These are phyloP conservation scores for Diorhabda elongata DNA, from an alignment of 1,140 invertebrate species.

Conservation along the genomic window DNA sequence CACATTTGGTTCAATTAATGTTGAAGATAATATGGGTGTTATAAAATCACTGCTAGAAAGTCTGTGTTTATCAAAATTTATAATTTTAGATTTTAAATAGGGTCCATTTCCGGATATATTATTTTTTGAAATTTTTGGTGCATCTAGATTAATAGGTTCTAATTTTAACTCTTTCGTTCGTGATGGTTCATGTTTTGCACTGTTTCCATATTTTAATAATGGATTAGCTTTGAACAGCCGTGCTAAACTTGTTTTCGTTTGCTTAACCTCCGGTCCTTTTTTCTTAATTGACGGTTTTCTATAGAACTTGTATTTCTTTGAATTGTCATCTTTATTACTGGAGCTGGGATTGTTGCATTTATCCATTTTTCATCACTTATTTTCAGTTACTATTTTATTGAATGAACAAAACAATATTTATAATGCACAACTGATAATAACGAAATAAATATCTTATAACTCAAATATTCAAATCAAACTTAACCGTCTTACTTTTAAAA, in stretches of 20 bases:
- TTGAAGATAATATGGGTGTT: constrained; percentile 4
- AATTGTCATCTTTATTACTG: constrained; percentile 5
- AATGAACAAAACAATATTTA: too few species aligned
- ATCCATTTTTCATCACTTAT: neutral
- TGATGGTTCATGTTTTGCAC: constrained; percentile 12
- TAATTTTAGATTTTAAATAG: constrained; percentile 6
- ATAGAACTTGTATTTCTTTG: constrained; percentile 18
- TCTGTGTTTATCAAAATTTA: neutral
- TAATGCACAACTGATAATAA: too few species aligned
- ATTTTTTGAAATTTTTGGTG: neutral
- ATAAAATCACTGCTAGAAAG: neutral
- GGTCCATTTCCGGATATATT: constrained; percentile 9
- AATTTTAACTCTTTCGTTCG: neutral
- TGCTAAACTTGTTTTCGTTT: constrained; percentile 34
- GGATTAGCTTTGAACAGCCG: constrained; percentile 40
- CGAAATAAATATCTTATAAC: too few species aligned
- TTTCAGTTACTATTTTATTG: neutral
- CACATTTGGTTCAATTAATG: neutral
- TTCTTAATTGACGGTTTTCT: constrained; percentile 20
- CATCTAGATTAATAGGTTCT: neutral
- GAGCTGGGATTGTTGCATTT: neutral
- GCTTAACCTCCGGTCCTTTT: constrained; percentile 29
- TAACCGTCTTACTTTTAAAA: too few species aligned
- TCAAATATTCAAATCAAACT: too few species aligned
- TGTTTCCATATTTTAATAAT: constrained; percentile 29